These are phyloP conservation scores for Tarsius wallacei DNA, from an alignment of 2,797 vertebrate genomes.

Conservation along the genomic window DNA sequence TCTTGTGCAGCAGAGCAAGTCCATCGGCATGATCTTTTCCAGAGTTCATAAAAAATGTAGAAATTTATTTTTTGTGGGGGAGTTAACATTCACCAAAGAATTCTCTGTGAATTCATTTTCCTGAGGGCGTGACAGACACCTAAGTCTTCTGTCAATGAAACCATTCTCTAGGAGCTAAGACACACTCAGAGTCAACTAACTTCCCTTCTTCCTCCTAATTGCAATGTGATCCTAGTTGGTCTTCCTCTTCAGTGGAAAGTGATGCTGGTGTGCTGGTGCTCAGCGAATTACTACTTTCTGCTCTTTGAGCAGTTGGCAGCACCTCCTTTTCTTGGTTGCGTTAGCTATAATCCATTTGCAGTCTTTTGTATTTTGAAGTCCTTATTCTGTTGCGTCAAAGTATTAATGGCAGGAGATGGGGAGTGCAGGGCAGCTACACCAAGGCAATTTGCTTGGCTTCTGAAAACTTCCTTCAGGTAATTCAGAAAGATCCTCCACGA, in stretches of 20 bases:
- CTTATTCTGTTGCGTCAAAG: conserved; percentile 60
- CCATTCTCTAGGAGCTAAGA: not conserved
- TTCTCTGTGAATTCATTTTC: not conserved
- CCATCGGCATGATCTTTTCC: conserved; percentile 33
- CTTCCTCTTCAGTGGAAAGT: not conserved
- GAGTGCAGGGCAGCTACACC: not conserved
- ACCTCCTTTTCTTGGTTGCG: not conserved
- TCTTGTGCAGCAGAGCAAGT: not conserved
- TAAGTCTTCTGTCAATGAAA: not conserved
- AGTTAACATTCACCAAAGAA: conserved; percentile 7
- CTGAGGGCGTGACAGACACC: not conserved
- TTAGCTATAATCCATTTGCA: conserved; percentile 69
- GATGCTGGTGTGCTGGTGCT: not conserved
- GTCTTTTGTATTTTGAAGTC: conserved; percentile 80
- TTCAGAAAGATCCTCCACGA: conserved; percentile 49
- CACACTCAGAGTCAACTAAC: not conserved
- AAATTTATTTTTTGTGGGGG: not conserved
- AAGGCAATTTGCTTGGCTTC: conserved; percentile 70
- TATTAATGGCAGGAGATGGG: not conserved
- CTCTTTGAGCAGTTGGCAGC: not conserved
- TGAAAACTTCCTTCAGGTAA: conserved; percentile 68
- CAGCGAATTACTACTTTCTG: not conserved
- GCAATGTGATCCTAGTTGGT: not conserved
- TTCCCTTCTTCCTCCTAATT: not conserved
- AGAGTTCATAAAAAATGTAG: conserved; percentile 50